Evolutionary conservation across 2,797 vertebrate species (phyloP).

Genomic region (Eulemur rubriventer): DNA sequence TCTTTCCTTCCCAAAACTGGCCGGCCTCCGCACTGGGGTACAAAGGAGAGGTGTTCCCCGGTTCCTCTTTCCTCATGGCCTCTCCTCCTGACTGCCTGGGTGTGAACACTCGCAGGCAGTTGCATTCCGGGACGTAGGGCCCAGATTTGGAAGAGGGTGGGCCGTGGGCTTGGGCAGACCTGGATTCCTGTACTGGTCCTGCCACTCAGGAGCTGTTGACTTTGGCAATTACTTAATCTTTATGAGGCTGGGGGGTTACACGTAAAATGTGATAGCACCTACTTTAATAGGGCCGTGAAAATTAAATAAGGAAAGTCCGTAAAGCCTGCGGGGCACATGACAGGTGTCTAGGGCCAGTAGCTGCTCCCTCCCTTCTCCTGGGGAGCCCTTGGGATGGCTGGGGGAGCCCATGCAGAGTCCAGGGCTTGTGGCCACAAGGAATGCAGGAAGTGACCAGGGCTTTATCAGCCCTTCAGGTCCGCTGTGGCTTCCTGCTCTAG

Average conservation of each 20-base stretch:
- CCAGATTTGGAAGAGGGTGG: conserved; percentile 40
- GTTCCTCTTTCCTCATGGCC: neutral
- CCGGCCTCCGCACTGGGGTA: neutral
- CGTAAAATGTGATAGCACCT: conserved; percentile 55
- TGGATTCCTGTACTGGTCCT: conserved; percentile 54
- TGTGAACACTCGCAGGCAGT: neutral
- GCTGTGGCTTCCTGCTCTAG: neutral
- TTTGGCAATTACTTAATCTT: conserved; percentile 62
- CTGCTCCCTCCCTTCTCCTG: neutral
- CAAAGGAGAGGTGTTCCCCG: neutral
- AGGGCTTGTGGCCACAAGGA: no score
- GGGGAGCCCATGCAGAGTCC: no score
- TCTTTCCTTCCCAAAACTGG: neutral
- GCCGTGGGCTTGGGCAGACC: conserved; percentile 19
- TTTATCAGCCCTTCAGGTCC: neutral
- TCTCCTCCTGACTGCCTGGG: neutral
- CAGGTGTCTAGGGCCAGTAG: neutral
- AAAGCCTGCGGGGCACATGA: neutral
- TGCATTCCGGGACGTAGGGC: neutral
- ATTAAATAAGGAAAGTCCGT: neutral
- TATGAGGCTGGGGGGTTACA: conserved; percentile 21
- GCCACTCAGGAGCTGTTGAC: conserved; percentile 61
- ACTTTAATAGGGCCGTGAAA: conserved; percentile 15
- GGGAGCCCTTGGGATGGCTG: neutral
- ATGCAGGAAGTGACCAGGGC: accelerated